Percentiles rank a stretch among this genome's conserved stretches.
phyloP scores from a whole-genome alignment of 2,888 invertebrate species.

The Drosophila kanekoi region DNA sequence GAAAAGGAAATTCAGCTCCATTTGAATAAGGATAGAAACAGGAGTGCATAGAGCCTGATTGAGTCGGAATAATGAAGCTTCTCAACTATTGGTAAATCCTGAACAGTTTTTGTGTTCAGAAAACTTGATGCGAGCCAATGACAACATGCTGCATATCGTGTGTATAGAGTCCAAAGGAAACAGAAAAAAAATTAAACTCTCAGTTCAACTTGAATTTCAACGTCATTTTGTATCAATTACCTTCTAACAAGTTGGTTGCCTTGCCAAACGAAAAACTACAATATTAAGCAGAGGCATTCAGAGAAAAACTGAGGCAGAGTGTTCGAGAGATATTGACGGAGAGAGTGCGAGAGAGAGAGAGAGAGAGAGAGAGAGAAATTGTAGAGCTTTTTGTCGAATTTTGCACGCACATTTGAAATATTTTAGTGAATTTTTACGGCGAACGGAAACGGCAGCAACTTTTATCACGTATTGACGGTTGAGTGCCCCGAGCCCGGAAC shows the following conservation, averaged over 20 bases:
- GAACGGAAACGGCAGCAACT: constrained; percentile 68
- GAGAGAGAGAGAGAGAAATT: background rate
- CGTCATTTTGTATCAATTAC: constrained; percentile 74
- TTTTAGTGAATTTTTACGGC: constrained; percentile 69
- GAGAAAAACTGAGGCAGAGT: background rate
- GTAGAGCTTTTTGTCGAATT: constrained; percentile 32
- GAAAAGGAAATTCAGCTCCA: too few relatives aligned
- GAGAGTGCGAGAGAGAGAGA: too few relatives aligned
- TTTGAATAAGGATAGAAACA: too few relatives aligned
- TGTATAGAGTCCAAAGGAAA: background rate
- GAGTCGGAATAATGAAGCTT: background rate
- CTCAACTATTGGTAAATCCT: background rate
- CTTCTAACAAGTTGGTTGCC: constrained; percentile 54
- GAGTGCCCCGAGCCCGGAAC: constrained; percentile 47
- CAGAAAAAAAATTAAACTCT: constrained; percentile 13
- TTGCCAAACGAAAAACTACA: constrained; percentile 8
- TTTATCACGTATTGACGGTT: constrained; percentile 77
- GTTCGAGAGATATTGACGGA: too few relatives aligned
- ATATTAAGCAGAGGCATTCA: constrained; percentile 5
- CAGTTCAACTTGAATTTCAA: constrained; percentile 47
- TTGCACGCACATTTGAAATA: constrained; percentile 73
- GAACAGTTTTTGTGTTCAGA: background rate
- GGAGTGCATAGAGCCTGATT: too few relatives aligned
- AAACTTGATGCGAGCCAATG: too few relatives aligned
- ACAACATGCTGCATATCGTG: background rate